Conservation (phyloP, 2,797 vertebrate species). For the Catamblyrhynchus diadema region DNA sequence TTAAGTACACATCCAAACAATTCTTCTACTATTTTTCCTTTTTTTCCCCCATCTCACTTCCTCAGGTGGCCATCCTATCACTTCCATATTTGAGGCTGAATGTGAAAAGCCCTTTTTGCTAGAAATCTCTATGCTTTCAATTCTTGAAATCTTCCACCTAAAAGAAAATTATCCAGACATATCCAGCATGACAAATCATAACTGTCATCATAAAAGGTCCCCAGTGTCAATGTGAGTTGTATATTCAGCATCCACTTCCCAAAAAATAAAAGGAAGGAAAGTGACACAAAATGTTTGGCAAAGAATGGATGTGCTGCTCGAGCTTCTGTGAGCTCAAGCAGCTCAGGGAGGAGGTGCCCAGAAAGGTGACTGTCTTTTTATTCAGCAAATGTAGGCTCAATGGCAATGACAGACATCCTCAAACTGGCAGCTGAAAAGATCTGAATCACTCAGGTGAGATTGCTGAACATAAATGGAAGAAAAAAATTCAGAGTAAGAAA, state of each 20-base stretch:
- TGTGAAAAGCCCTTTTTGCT: background rate
- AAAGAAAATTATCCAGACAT: background rate
- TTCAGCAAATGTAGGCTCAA: background rate
- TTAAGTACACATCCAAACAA: background rate
- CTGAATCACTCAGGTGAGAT: constrained; percentile 9
- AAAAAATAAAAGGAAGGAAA: background rate
- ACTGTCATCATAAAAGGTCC: background rate
- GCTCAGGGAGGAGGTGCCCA: background rate
- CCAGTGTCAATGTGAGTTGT: background rate
- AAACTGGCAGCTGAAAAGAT: background rate
- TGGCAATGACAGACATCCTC: background rate
- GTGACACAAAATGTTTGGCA: background rate
- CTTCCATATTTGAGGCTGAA: background rate
- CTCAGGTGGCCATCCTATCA: background rate
- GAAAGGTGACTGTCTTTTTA: background rate
- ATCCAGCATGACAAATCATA: background rate
- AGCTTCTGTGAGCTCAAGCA: background rate
- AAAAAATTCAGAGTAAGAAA: background rate
- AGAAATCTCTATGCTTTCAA: background rate
- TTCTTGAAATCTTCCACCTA: background rate
- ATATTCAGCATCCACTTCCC: background rate
- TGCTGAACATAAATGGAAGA: background rate
- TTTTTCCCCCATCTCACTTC: background rate
- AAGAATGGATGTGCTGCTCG: background rate
- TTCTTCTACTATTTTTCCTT: background rate